phyloP scores from a whole-genome alignment of 1,140 invertebrate genomes.

The Teleopsis dalmanni region DNA sequence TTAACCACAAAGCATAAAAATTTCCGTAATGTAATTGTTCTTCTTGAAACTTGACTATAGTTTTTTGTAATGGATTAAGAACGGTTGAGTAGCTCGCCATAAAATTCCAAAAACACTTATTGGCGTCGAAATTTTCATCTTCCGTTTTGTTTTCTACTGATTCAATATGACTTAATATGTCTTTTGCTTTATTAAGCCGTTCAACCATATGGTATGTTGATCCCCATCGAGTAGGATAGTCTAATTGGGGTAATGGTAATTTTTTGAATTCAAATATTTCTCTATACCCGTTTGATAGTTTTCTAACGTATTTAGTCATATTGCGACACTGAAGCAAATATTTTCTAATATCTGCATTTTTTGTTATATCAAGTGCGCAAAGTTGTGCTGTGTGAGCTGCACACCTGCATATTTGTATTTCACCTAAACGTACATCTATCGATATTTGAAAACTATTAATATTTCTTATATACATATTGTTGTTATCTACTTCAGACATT shows the following conservation, averaged over 20 bases:
- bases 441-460: too few species aligned
- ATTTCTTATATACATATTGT: too few species aligned
- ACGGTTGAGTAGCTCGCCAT: constrained; percentile 1
- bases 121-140: constrained; percentile 9
- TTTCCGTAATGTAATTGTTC: constrained; percentile 16
- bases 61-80: constrained; percentile 9
- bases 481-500: too few species aligned
- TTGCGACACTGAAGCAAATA: constrained; percentile 4
- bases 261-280: constrained; percentile 12
- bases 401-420: constrained; percentile 6
- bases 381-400: constrained; percentile 1
- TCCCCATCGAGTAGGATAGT: constrained; percentile 17
- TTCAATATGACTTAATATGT: too few species aligned
- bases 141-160: too few species aligned
- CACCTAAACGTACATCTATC: neutral
- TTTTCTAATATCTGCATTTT: neutral
- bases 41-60: constrained; percentile 14
- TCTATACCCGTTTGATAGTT: constrained; percentile 11
- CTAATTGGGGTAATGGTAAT: constrained; percentile 13
- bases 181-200: constrained; percentile 11
- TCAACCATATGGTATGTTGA: constrained; percentile 16
- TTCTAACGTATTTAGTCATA: constrained; percentile 10
- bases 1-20: constrained; percentile 15
- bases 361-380: neutral
- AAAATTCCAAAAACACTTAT: constrained; percentile 11